These are phyloP conservation scores for Folsomia manolachei DNA, from an alignment of 2,888 invertebrate genomes.

Conservation along the genomic window DNA sequence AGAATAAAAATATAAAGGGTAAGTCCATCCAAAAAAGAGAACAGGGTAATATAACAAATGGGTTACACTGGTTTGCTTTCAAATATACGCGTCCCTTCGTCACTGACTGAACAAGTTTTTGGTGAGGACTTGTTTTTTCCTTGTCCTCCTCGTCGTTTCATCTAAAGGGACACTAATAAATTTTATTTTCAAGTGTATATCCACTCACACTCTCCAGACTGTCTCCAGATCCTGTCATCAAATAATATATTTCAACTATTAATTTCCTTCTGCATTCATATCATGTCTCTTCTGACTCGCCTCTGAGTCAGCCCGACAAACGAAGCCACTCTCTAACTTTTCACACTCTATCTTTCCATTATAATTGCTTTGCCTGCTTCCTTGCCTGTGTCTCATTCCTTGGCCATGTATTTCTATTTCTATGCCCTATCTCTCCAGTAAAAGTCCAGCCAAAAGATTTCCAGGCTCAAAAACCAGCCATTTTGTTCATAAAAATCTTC, in stretches of 20 bases:
- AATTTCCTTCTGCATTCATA: neutral
- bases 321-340: neutral
- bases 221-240: neutral
- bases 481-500: slow-evolving; percentile 3
- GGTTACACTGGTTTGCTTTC: neutral
- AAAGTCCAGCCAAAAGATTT: neutral
- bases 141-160: neutral
- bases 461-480: neutral
- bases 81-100: slow-evolving; percentile 7
- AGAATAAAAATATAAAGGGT: neutral
- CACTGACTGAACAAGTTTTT: slow-evolving; percentile 1
- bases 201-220: neutral
- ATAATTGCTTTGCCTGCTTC: neutral
- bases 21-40: neutral
- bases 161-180: slow-evolving; percentile 2
- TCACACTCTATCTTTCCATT: slow-evolving; percentile 1
- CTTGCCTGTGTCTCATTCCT: neutral
- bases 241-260: slow-evolving; percentile 4
- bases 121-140: slow-evolving; percentile 8
- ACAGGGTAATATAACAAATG: neutral
- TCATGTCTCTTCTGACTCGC: no score
- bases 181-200: neutral
- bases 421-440: no score
- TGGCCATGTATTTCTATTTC: no score
- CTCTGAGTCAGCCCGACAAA: no score